Base-by-base conservation (phyloP, 2,797 vertebrate species). In the Premnoplex brunnescens region DNA sequence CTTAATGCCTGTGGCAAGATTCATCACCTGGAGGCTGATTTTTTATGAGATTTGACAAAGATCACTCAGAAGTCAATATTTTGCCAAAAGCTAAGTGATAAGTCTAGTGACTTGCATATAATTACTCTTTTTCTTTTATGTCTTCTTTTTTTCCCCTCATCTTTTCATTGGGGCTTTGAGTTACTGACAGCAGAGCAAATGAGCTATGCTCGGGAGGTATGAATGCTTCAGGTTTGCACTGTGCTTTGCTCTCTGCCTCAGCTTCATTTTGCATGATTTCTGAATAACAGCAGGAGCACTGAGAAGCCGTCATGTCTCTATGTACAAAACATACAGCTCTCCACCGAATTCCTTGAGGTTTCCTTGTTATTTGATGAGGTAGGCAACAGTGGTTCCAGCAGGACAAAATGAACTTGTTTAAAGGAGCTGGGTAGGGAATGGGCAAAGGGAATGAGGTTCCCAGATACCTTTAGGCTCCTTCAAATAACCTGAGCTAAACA, bases 141-240 rank as follows among this genome's bases (percentile, higher is more conserved):
- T 66, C 55, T 72, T 91, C 41, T 79, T 75, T 62, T 54, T 48
- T 13, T 2, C 4, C 16, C 41, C 14, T 43, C 58, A 75, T 77
- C 46, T 86, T 91, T 94, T 86, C 85, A 83, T 8, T 89, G 75
- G 86, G 69, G 80, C 95, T 96, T 94, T 93, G 94, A 95, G 93
- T 85, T 93, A 85, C 91, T 96, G 95, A 95, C 81, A 97, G 94
- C 81, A 93, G 93, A 97, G 94, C 91, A 97, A 97, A 97, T 95
- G 93, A 97, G 73, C 64, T 95, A 18, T 93, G 93, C 78, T 87
- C 16, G 7, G 87, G 91, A 97, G 96, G 95, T 94, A 89, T 85
- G 93, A 94, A 92, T 74, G 67, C 71, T 88, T 63, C 48, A 4
- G 49, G 69, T 89, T 59, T 36, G 41, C 64, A 51, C 55, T 71